phyloP scores from a whole-genome alignment of 2,888 invertebrate species.

The Cordilura impudica region DNA sequence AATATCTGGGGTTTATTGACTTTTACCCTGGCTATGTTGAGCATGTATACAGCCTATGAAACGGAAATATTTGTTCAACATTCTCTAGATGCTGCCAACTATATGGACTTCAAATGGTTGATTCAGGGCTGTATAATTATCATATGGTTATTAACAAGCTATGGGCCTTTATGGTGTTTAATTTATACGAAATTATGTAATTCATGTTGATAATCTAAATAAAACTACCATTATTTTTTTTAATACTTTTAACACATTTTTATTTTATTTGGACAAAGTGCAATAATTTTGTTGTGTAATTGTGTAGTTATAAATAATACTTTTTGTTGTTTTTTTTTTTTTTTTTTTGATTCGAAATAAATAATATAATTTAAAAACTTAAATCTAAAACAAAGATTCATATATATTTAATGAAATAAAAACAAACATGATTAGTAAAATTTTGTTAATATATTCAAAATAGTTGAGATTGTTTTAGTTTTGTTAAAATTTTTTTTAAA shows the following conservation, averaged over 20 bases:
- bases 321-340: constrained; percentile 26
- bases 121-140: constrained; percentile 56
- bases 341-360: not conserved
- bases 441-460: not conserved
- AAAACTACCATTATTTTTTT: constrained; percentile 32
- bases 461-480: not conserved
- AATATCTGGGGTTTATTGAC: constrained; percentile 63
- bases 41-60: constrained; percentile 66
- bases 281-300: constrained; percentile 32
- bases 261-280: constrained; percentile 47
- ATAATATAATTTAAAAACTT: constrained; percentile 6
- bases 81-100: constrained; percentile 62
- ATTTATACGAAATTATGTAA: constrained; percentile 63
- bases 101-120: constrained; percentile 57
- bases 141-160: constrained; percentile 63
- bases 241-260: constrained; percentile 31
- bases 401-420: not conserved
- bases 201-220: constrained; percentile 29
- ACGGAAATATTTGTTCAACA: constrained; percentile 64
- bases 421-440: not conserved
- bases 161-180: constrained; percentile 64
- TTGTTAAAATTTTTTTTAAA: constrained; percentile 25
- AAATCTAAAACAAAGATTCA: not conserved
- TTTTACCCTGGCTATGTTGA: constrained; percentile 64
- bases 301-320: constrained; percentile 56